phyloP scores from a whole-genome alignment of 2,888 invertebrate genomes.

The Hypselothyrea guttata region DNA sequence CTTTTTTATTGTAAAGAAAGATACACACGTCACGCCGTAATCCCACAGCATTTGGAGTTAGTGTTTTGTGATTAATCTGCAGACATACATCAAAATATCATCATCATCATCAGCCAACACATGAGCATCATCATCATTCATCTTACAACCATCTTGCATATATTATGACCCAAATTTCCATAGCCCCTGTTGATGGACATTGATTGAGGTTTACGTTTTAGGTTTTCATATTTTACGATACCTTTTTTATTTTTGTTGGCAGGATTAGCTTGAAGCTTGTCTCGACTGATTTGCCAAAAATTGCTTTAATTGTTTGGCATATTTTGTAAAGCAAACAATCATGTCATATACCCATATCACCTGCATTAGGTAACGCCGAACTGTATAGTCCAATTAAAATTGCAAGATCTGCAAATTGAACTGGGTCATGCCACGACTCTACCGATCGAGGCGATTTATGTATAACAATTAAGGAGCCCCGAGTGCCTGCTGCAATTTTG shows the following conservation, averaged over 20 bases:
- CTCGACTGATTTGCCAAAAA: constrained; percentile 36
- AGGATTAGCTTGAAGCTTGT: constrained; percentile 19
- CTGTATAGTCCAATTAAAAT: constrained; percentile 52
- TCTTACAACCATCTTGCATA: constrained; percentile 12
- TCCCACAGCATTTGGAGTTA: constrained; percentile 27
- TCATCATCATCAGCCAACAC: constrained; percentile 41
- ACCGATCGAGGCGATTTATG: constrained; percentile 33
- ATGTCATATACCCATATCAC: constrained; percentile 23
- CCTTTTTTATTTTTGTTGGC: not conserved
- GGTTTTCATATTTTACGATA: not conserved
- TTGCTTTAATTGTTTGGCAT: constrained; percentile 46
- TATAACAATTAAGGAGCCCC: not conserved
- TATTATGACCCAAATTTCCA: constrained; percentile 56
- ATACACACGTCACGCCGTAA: constrained; percentile 45
- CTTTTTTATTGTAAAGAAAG: constrained; percentile 9
- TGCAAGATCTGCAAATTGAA: constrained; percentile 53
- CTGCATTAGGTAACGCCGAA: constrained; percentile 32
- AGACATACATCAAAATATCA: constrained; percentile 59
- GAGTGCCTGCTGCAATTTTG: constrained; percentile 27
- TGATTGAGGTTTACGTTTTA: constrained; percentile 46
- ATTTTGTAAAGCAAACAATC: constrained; percentile 32
- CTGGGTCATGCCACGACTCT: constrained; percentile 61
- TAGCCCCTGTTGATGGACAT: constrained; percentile 51
- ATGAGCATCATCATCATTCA: constrained; percentile 57
- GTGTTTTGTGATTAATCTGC: constrained; percentile 61